Evolutionary conservation across 2,797 vertebrate genomes (phyloP), one percentile per base, ranked within the genome.

Genomic region (Botia kubotai): DNA sequence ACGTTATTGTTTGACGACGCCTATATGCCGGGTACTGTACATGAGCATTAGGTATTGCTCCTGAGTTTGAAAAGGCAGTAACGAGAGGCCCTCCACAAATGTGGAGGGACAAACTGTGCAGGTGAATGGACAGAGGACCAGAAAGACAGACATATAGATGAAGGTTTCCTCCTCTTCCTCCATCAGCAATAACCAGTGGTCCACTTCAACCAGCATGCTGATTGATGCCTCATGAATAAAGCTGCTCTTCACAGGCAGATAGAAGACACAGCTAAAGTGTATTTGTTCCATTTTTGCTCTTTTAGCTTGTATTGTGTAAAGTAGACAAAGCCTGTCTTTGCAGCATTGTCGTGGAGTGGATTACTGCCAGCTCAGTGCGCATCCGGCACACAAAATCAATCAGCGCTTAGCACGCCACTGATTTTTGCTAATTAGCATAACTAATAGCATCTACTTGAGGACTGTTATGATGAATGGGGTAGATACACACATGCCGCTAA

Each of bases 261-360:
- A 29, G 62, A 16, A 53, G 33, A 82, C n/a, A 23, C 89, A 91
- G 86, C 83, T 87, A 87, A 92, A 90, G 83, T 86, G 84, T 72
- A 87, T 87, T 85, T 79, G 79, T 84, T 88, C 88, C 82, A 88
- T 79, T 90, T 10, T 84, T 89, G 86, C 85, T 89, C 87, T 89
- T 90, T 92, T 92, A 69, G 89, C 87, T 87, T 58, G 81, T 73
- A 90, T 92, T 93, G 88, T 93, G 81, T 74, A 26, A 60, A n/a
- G 43, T 3, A 53, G 81, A 93, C 91, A 93, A 94, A 91, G 89
- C 81, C 80, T 39, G 75, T 60, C 23, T 17, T 52, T 7, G 4
- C 57, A 71, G 36, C 50, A 65, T 63, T 66, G 60, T 36, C 26
- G 58, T 21, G 23, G 72, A 79, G 26, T 66, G 57, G 57, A 71